Evolutionary conservation across 2,797 vertebrate species (phyloP), one percentile per base, ranked within the genome.

Genomic region (Propithecus perrieri): DNA sequence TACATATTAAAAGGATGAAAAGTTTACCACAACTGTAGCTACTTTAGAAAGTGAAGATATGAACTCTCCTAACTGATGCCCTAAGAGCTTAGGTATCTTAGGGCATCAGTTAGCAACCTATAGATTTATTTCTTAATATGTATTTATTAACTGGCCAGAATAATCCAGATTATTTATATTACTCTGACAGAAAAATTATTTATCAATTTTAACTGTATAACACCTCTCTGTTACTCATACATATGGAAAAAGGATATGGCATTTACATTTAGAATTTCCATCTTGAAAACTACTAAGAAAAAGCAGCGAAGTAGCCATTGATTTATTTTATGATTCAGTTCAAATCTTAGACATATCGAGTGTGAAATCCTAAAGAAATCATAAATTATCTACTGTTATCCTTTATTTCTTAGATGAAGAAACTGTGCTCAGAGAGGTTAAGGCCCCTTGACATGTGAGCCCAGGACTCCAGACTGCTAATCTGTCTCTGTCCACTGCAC

Each of bases 251-350:
- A 15, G 22, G 28, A 63, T 9, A 72, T 50, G 48, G 0, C 7
- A 81, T 57, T 78, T 12, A 55, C 35, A 75, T n/a, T 86, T 65
- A 72, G 15, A 95, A 95, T 85, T 72, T 96, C 13, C 38, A 14
- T 96, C 33, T 71, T 92, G 35, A 67, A 79, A 95, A 83, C n/a
- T 59, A 57, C 17, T 61, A 79, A 59, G 69, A 61, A 84, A 91
- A 67, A 41, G 17, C 11, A 93, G 2, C 48, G 50, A 93, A 74
- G 22, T 22, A 22, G 80, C 0, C 17, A 12, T 30, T 79, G 35
- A 85, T 57, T 71, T 89, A 90, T 20, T 85, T 72, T 24, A 13
- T 69, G 28, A 92, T 92, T 89, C 57, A 65, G 55, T 69, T 84
- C 18, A 91, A 87, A 85, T 72, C 55, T 75, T 81, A 26, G 20